Evolutionary conservation across 2,113 vertebrate species (phyloP).

Genomic region (Panthera uncia): DNA sequence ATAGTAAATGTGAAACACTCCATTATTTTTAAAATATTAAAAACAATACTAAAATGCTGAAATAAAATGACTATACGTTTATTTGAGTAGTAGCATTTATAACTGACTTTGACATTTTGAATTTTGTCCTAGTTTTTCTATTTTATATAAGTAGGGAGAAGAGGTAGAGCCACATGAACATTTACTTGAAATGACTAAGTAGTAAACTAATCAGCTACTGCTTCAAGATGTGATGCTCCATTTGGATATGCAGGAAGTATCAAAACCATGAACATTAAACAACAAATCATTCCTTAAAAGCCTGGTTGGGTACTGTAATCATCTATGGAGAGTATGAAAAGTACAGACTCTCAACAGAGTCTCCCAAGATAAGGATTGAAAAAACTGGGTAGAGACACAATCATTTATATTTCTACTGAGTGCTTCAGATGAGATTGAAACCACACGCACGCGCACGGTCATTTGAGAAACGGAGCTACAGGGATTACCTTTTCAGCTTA

Average conservation of each 20-base stretch:
- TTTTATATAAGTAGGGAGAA: neutral
- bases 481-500: neutral
- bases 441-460: rapidly evolving
- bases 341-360: neutral
- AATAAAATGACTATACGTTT: neutral
- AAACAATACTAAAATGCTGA: neutral
- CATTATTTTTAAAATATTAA: neutral
- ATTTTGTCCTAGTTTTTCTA: neutral
- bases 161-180: neutral
- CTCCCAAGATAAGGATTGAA: neutral
- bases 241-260: neutral
- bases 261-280: neutral
- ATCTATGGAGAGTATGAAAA: neutral
- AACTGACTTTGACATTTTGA: neutral
- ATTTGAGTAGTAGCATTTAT: neutral
- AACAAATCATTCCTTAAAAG: neutral
- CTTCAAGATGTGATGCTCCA: neutral
- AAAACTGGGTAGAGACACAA: no score
- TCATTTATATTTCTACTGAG: neutral
- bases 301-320: neutral
- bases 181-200: neutral
- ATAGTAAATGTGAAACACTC: neutral
- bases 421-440: neutral
- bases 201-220: neutral
- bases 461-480: neutral